These are phyloP conservation scores for Kryphioiulus occultus DNA, from an alignment of 2,888 invertebrate genomes.

Conservation along the genomic window DNA sequence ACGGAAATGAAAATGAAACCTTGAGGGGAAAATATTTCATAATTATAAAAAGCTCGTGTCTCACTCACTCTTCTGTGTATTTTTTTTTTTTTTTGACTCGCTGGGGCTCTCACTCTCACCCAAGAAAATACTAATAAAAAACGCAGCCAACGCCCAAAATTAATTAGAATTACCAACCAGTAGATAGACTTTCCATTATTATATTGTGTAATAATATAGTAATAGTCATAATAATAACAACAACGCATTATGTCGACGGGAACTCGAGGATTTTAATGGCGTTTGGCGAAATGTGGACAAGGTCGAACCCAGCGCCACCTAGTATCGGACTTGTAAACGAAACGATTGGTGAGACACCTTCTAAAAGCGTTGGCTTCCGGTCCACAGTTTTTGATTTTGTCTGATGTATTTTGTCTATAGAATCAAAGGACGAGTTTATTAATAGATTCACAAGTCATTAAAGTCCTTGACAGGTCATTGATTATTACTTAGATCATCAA, in stretches of 20 bases:
- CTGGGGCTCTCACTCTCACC: background rate
- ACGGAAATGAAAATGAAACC: constrained; percentile 30
- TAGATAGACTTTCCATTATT: constrained; percentile 35
- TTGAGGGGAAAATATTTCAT: constrained; percentile 30
- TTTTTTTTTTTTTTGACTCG: background rate
- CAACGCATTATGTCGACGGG: background rate
- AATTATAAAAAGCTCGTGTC: constrained; percentile 25
- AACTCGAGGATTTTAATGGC: constrained; percentile 26
- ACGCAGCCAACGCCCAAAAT: constrained; percentile 33
- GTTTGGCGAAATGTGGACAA: background rate
- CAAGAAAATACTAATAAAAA: constrained; percentile 25
- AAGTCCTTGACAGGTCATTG: no score
- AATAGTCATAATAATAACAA: constrained; percentile 30
- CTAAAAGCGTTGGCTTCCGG: no score
- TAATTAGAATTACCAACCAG: constrained; percentile 35
- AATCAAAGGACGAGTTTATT: no score
- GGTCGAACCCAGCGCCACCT: background rate
- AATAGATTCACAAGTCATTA: no score
- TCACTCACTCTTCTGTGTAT: background rate
- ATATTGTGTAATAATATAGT: constrained; percentile 35
- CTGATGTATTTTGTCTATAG: no score
- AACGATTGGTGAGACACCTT: no score
- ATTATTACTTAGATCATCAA: no score
- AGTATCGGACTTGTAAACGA: background rate
- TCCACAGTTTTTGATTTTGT: no score